Base-by-base conservation (phyloP, 1,140 invertebrate genomes). In the Zaprionus davidi region DNA sequence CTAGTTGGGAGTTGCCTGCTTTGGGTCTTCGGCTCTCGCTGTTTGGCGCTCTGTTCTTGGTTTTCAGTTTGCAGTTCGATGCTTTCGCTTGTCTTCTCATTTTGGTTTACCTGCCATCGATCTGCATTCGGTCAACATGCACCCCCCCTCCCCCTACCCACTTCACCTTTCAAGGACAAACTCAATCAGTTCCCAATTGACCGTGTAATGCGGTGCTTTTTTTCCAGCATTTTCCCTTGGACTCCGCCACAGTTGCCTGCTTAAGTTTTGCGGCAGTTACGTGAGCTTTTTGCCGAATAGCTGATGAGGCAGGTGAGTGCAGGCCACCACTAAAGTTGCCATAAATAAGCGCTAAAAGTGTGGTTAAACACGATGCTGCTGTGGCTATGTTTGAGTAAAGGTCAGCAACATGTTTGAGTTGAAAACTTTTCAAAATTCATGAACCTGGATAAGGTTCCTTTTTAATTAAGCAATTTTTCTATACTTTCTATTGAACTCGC, bases 111-210 rank as follows among this genome's bases (percentile, higher is more conserved):
- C 53, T 24, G 73, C 36, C 57, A 60, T 60, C 46, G 65, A 72
- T 72, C 62, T 72, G 41, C 70, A 72, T 57, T 64, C 57, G 53
- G 55, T 56, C 51, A 53, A n/a, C 17, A 62, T 53, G 55, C 26
- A 5, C 13, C 5, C n/a, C 5, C 41, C n/a, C 15, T 44, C 15
- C 41, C n/a, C 6, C 0, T 6, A 9, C 6, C 5, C 2, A 3
- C 17, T 28, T 7, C 26, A 15, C 15, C 62, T 36, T 24, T 24
- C 20, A 56, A 74, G 66, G 20, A 53, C 64, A 67, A 60, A 71
- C 58, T 71, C 74, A 76, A 76, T 76, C 74, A 76, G 74, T 72
- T 65, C 31, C 70, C 74, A 76, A 76, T 76, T 76, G 74, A 72
- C 69, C 74, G 62, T 76, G 56, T 76, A 72, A 76, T 76, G 22